Evolutionary conservation across 2,888 invertebrate genomes (phyloP).

Genomic region (Eilema sororculum): DNA sequence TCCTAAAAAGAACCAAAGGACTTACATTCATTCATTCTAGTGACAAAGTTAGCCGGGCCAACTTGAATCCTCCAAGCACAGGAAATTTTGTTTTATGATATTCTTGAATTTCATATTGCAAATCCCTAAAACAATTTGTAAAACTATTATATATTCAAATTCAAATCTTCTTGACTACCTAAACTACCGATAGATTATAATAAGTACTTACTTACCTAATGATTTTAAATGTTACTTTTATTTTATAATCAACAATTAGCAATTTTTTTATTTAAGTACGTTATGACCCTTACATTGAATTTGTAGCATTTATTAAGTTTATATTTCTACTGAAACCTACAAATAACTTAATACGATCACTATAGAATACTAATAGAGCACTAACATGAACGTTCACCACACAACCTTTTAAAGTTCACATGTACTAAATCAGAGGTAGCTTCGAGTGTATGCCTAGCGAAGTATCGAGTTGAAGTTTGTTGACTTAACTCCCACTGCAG

Average conservation of each 20-base stretch:
- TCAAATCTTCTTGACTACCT: too few species aligned
- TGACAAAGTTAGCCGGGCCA: neutral
- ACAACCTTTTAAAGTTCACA: constrained; percentile 3
- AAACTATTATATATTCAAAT: neutral
- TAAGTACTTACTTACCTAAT: too few species aligned
- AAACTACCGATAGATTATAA: too few species aligned
- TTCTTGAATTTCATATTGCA: neutral
- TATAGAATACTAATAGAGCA: neutral
- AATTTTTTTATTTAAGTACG: neutral
- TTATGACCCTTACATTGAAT: too few species aligned
- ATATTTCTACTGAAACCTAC: too few species aligned
- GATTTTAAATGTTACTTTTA: too few species aligned
- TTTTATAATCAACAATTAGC: too few species aligned
- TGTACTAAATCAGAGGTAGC: constrained; percentile 11
- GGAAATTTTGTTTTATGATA: neutral
- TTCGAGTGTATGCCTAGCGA: constrained; percentile 10
- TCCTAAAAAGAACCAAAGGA: too few species aligned
- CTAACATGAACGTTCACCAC: neutral
- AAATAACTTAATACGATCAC: neutral
- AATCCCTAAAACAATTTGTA: neutral
- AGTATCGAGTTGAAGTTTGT: constrained; percentile 16
- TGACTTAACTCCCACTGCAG: constrained; percentile 19
- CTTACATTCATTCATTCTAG: neutral
- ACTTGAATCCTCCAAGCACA: too few species aligned
- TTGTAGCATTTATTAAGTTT: too few species aligned